Base-by-base conservation (phyloP, 2,888 invertebrate genomes). In the Keiferia lycopersicella region DNA sequence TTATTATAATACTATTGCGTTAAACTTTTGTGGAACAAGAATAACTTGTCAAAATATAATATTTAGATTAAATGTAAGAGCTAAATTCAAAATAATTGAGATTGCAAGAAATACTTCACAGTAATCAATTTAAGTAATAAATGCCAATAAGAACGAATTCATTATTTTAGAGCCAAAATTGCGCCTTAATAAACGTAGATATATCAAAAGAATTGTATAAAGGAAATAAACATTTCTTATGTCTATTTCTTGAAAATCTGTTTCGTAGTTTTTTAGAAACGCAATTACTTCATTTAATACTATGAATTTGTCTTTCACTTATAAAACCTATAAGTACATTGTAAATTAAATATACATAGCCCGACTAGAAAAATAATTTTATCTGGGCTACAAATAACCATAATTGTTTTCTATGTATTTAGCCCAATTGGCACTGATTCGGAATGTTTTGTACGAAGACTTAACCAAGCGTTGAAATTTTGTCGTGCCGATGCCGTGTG, bases 1-100 rank as follows among this genome's bases (percentile, higher is more conserved):
- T n/a, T n/a, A 26, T 26, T 45, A 57, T 51, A 51, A 38, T 61
- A 51, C 61, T 61, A 38, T 51, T 61, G 61, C 61, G 51, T 51
- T 51, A 16, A n/a, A 61, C 51, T 51, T 51, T 51, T 12, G 12
- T 16, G 39, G 18, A 59, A n/a, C 39, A 39, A 59, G 38, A 34
- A n/a, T n/a, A 57, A 16, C n/a, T 20, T 6, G 18, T 60, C n/a
- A n/a, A 59, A 18, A 39, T 14, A 59, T 41, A 39, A 39, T 38
- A 41, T 34, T 39, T 4, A 41, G 12, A 34, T 10, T 18, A 12
- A 1, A n/a, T 12, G 8, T 16, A n/a, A 58, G 16, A 12, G 10
- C 18, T 20, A 39, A n/a, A 59, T 18, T 50, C 16, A 51, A 26
- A 51, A 51, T 1, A 51, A 51, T 34, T 45, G 45, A 45, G 45